phyloP scores from a whole-genome alignment of 2,113 vertebrate genomes.

The Callipepla californica region DNA sequence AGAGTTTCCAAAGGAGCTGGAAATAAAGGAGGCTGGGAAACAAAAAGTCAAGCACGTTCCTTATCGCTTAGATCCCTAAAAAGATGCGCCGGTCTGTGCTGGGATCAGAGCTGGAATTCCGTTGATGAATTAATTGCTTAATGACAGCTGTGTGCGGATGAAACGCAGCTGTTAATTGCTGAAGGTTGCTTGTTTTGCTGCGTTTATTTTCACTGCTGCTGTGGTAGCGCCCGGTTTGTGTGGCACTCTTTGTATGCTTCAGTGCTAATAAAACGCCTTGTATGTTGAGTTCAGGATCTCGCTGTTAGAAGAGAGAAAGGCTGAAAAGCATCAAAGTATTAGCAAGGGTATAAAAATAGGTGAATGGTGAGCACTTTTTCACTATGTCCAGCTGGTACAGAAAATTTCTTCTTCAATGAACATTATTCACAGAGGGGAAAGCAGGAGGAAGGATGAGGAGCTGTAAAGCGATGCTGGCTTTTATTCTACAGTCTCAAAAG shows the following conservation, averaged over 20 bases:
- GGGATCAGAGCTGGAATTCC: not conserved
- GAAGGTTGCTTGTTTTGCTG: not conserved
- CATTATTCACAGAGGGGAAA: not conserved
- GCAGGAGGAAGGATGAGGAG: not conserved
- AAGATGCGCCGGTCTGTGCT: not conserved
- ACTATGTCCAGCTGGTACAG: rapidly evolving
- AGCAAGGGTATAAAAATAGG: not conserved
- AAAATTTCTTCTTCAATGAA: not conserved
- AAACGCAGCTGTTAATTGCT: not conserved
- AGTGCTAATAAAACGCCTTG: not conserved
- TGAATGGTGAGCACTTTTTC: not conserved
- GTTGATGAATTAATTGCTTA: not conserved
- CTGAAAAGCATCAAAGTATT: not conserved
- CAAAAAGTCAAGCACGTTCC: not conserved
- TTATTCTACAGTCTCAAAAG: not conserved
- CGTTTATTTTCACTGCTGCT: not conserved
- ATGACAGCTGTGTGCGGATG: not conserved
- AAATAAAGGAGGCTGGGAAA: not conserved
- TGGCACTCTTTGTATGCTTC: not conserved
- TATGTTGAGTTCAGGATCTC: not conserved
- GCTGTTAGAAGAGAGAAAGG: not conserved
- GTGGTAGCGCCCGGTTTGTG: not conserved
- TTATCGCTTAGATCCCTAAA: not conserved
- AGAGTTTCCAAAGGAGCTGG: not conserved
- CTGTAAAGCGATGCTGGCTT: not conserved